These are phyloP conservation scores for Muricea muricata DNA, from an alignment of 92 coral and sea anemone genomes.

Conservation along the genomic window DNA sequence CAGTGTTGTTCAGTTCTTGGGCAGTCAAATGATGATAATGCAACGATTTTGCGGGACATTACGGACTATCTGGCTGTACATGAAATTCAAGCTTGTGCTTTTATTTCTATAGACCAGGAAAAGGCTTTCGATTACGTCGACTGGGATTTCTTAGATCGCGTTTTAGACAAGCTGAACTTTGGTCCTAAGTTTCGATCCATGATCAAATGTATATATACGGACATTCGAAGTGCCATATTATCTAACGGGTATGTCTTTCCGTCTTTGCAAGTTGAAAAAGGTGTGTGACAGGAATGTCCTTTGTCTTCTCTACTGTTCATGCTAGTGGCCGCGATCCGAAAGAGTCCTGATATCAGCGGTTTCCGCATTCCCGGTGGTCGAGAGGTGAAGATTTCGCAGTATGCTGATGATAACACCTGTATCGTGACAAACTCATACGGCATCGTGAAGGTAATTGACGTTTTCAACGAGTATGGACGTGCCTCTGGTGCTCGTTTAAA, in stretches of 20 bases:
- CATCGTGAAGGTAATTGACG: slow-evolving; percentile 4
- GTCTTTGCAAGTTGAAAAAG: slow-evolving; percentile 7
- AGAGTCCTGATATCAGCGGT: neutral
- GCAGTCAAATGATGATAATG: neutral
- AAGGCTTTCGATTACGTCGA: no score
- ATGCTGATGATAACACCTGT: slow-evolving; percentile 47
- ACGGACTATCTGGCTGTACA: neutral
- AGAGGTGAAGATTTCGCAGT: slow-evolving; percentile 10
- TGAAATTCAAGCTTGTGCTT: no score
- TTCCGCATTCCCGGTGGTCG: slow-evolving; percentile 19
- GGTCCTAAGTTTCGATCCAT: no score
- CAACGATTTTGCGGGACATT: slow-evolving; percentile 4
- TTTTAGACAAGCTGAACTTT: slow-evolving; percentile 33
- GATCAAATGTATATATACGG: slow-evolving; percentile 12
- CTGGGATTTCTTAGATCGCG: slow-evolving; percentile 24
- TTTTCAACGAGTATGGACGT: neutral
- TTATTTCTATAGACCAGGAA: no score
- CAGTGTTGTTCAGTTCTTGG: slow-evolving; percentile 31
- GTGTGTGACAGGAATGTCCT: slow-evolving; percentile 45
- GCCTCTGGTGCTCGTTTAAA: slow-evolving; percentile 41
- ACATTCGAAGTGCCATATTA: slow-evolving; percentile 30
- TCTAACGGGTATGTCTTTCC: slow-evolving; percentile 19
- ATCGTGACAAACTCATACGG: neutral
- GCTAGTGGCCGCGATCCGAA: slow-evolving; percentile 7
- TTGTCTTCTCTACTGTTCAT: slow-evolving; percentile 40